Evolutionary conservation across 2,113 vertebrate species (phyloP).

Genomic region (Phrynosoma platyrhinos): DNA sequence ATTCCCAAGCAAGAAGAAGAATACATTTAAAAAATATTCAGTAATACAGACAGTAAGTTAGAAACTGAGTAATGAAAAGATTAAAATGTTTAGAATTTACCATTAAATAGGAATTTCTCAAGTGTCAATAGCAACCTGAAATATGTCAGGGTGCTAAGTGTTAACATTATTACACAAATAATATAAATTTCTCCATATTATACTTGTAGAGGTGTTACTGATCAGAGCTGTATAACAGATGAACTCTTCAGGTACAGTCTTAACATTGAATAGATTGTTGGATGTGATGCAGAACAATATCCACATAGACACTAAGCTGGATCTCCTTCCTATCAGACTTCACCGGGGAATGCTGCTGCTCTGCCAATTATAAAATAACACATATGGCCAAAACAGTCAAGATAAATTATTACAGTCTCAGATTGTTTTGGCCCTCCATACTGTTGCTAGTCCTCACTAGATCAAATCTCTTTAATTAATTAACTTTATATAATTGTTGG

Average conservation of each 20-base stretch:
- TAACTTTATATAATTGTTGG: too few relatives aligned
- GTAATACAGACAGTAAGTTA: slow-evolving; percentile 41
- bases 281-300: not conserved
- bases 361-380: not conserved
- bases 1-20: slow-evolving; percentile 54
- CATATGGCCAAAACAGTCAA: too few relatives aligned
- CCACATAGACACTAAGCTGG: not conserved
- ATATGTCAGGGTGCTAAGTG: not conserved
- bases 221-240: not conserved
- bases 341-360: not conserved
- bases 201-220: too few relatives aligned
- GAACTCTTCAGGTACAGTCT: too few relatives aligned
- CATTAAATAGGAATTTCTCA: slow-evolving; percentile 22
- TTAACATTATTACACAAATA: not conserved
- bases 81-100: slow-evolving; percentile 31
- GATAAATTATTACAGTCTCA: too few relatives aligned
- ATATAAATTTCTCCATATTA: too few relatives aligned
- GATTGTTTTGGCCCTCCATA: too few relatives aligned
- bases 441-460: too few relatives aligned
- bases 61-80: slow-evolving; percentile 53
- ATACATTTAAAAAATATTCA: slow-evolving; percentile 39
- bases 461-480: too few relatives aligned
- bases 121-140: not conserved
- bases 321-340: not conserved
- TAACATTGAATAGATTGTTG: too few relatives aligned